Percentiles rank a stretch among this genome's conserved stretches.
These are phyloP conservation scores for Neopipo cinnamomea DNA, from an alignment of 2,113 vertebrate species.

Conservation along the genomic window DNA sequence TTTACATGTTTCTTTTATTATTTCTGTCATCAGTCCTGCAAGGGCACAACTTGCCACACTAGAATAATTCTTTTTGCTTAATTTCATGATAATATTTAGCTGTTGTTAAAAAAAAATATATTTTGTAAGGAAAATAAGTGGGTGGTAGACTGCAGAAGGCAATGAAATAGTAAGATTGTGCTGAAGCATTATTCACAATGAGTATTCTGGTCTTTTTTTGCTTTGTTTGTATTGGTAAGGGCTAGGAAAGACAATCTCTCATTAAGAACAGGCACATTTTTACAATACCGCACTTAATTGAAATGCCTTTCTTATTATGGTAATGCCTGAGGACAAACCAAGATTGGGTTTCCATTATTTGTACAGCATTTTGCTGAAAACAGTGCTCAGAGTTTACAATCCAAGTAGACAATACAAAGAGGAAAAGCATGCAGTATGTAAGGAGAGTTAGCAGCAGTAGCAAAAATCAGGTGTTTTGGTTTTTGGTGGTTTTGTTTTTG, in stretches of 20 bases:
- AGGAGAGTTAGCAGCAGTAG: neutral
- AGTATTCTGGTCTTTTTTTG: neutral
- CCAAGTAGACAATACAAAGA: neutral
- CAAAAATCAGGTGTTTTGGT: neutral
- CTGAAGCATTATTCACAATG: neutral
- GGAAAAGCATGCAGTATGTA: neutral
- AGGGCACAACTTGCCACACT: neutral
- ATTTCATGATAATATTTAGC: neutral
- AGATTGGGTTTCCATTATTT: neutral
- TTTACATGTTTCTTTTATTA: neutral
- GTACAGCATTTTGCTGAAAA: neutral
- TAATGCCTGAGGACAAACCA: neutral
- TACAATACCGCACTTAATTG: neutral
- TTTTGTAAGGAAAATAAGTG: neutral
- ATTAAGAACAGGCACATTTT: neutral
- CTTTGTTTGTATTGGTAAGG: neutral
- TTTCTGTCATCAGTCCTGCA: neutral
- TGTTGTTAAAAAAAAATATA: neutral
- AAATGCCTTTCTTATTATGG: slow-evolving; percentile 5
- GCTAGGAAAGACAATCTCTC: neutral
- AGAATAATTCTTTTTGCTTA: neutral
- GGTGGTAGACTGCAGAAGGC: neutral
- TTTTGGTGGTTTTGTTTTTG: too few species aligned
- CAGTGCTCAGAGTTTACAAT: neutral
- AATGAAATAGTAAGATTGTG: neutral